Evolutionary conservation across 2,113 vertebrate species (phyloP).

Genomic region (Elephas maximus): DNA sequence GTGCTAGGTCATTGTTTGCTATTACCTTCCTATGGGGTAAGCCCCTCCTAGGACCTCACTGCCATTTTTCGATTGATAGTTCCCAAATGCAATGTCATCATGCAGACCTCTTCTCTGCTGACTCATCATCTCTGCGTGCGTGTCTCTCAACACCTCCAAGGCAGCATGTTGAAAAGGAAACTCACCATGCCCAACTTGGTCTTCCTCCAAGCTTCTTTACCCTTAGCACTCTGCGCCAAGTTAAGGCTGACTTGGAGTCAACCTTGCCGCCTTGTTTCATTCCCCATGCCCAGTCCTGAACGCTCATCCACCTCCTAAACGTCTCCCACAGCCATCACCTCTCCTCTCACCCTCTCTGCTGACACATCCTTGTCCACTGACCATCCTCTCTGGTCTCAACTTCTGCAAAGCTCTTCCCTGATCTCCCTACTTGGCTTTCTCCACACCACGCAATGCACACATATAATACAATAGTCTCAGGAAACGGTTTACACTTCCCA

Average conservation of each 20-base stretch:
- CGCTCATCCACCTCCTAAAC: neutral
- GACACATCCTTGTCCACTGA: too few species aligned
- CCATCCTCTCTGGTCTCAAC: neutral
- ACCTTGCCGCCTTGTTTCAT: neutral
- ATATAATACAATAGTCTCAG: neutral
- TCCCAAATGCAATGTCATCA: neutral
- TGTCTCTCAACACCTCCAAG: neutral
- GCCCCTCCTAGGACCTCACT: neutral
- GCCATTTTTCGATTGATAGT: neutral
- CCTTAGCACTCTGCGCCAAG: neutral
- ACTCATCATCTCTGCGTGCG: neutral
- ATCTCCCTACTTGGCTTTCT: neutral
- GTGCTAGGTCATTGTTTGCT: neutral
- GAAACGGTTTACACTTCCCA: neutral
- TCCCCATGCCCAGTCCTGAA: neutral
- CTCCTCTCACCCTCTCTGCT: neutral
- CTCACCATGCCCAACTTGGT: neutral
- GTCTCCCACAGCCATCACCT: neutral
- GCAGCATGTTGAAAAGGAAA: neutral
- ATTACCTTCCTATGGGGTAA: neutral
- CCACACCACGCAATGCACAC: neutral
- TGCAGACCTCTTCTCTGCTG: neutral
- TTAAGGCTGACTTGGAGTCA: neutral
- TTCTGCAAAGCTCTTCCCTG: neutral
- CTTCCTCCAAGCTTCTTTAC: neutral